Evolutionary conservation across 2,888 invertebrate genomes (phyloP), one percentile per base, ranked within the genome.

Genomic region (Athalia circularis): DNA sequence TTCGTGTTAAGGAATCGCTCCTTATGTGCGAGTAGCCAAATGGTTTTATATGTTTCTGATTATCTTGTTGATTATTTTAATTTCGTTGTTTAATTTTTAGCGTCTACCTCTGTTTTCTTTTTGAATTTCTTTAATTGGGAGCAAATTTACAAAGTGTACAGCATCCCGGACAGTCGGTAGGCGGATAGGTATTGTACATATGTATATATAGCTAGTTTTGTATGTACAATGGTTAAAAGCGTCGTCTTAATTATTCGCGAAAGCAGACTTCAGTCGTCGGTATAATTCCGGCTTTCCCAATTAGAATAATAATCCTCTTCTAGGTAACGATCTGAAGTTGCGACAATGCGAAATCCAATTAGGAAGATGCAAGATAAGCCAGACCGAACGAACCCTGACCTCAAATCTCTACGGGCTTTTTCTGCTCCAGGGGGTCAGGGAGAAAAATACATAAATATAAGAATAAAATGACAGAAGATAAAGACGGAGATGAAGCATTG

Each of bases 321-420:
- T 52, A 13, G 45, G 50, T 62, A 75, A 75, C 62, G 61, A 62
- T 75, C 75, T 50, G 48, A 64, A 75, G 50, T 75, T 61, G 75
- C 75, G 75, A 75, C 75, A 29, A 75, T 75, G 62, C 64, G n/a
- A 75, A 75, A 50, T 75, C 75, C 75, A 75, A 75, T 75, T 75
- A 75, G 75, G 7, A 61, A 75, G 59, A 75, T 50, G 75, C 50
- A 29, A 64, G 75, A 50, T 75, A 75, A 64, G 43, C 75, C 50
- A 11, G n/a, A 43, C 62, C 6, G 11, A 75, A 50, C 50, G 48
- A 64, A 48, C 75, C 64, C 52, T 64, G 75, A 75, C 52, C 61
- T 50, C 62, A 64, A 50, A 64, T 62, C 75, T 62, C 62, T 48
- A 8, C 13, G 4, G 29, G 43, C 13, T 47, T 72, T 29, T 29